These are phyloP conservation scores for Trichonephila clavipes DNA, from an alignment of 1,140 invertebrate species.

Conservation along the genomic window DNA sequence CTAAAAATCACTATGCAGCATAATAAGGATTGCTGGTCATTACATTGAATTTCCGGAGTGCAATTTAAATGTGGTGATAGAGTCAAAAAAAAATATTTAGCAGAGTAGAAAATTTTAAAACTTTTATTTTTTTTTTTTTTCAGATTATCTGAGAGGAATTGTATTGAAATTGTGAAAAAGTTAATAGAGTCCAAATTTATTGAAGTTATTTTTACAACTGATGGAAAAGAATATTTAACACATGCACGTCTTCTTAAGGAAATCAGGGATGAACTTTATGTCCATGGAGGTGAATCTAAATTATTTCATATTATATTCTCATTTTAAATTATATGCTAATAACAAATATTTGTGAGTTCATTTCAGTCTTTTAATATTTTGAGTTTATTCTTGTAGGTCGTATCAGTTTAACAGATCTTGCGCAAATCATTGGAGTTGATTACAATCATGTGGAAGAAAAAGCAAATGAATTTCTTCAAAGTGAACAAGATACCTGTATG, in stretches of 20 bases:
- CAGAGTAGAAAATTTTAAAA: too few relatives aligned
- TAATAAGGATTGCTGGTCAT: too few relatives aligned
- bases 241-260: slow-evolving; percentile 93
- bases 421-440: slow-evolving; percentile 94
- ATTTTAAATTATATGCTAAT: neutral
- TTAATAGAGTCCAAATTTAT: slow-evolving; percentile 92
- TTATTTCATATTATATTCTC: neutral
- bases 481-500: slow-evolving; percentile 85
- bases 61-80: too few relatives aligned
- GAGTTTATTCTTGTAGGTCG: slow-evolving; percentile 83
- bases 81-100: too few relatives aligned
- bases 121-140: slow-evolving; percentile 78
- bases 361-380: neutral
- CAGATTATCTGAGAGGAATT: slow-evolving; percentile 97
- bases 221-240: slow-evolving; percentile 99
- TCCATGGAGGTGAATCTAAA: slow-evolving; percentile 86
- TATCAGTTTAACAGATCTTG: slow-evolving; percentile 92
- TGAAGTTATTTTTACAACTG: slow-evolving; percentile 95
- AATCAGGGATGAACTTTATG: slow-evolving; percentile 94
- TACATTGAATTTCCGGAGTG: too few relatives aligned
- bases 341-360: neutral
- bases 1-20: too few relatives aligned
- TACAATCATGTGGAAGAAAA: slow-evolving; percentile 88
- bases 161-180: slow-evolving; percentile 96
- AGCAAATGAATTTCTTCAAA: slow-evolving; percentile 81